Evolutionary conservation across 2,888 invertebrate genomes (phyloP).

Genomic region (Platerodrilus igneus): DNA sequence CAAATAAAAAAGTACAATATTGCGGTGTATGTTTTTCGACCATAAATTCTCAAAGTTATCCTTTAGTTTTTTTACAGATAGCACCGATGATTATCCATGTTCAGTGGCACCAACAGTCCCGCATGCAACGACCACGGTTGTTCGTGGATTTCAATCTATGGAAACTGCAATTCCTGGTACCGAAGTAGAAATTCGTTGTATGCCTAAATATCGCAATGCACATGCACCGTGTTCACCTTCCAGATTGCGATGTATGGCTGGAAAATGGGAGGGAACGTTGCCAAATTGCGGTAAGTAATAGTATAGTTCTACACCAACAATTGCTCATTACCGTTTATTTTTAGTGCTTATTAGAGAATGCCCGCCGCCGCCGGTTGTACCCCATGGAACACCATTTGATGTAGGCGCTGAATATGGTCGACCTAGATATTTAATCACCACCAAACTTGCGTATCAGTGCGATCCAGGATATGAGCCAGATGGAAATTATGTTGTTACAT

Average conservation of each 20-base stretch:
- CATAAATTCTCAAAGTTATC: no score
- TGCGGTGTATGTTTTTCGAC: no score
- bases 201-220: constrained; percentile 40
- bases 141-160: constrained; percentile 26
- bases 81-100: constrained; percentile 20
- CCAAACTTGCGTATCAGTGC: constrained; percentile 45
- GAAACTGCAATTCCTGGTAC: constrained; percentile 33
- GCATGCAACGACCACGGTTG: constrained; percentile 27
- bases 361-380: constrained; percentile 40
- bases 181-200: constrained; percentile 41
- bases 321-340: no score
- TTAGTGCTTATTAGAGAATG: constrained; percentile 42
- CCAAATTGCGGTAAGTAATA: constrained; percentile 44
- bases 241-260: constrained; percentile 41
- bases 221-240: constrained; percentile 39
- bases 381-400: constrained; percentile 38
- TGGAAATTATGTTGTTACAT: constrained; percentile 42
- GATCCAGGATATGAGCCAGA: constrained; percentile 44
- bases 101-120: constrained; percentile 21
- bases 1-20: no score
- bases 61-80: no score
- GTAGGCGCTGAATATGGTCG: constrained; percentile 31
- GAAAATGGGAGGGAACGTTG: constrained; percentile 45
- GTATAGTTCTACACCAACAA: background rate
- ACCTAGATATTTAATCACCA: constrained; percentile 39